Conservation (phyloP, 92 coral and sea anemone species). For the Zoanthus sansibaricus region DNA sequence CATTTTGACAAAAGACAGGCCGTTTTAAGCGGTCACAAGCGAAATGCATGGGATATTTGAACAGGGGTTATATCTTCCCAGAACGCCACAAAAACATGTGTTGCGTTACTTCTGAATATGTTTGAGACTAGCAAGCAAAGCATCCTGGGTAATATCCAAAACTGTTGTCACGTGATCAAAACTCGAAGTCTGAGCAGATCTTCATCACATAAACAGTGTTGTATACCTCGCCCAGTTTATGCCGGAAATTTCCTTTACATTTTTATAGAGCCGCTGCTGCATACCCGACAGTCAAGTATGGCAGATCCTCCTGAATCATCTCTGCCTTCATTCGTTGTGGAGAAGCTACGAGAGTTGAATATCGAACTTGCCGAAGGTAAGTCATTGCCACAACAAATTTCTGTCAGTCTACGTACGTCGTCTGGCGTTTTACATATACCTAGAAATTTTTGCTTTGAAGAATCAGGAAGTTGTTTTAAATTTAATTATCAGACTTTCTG, state of each 20-base stretch:
- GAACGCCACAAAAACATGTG: too few relatives aligned
- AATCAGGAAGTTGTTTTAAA: background rate
- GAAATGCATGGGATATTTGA: too few relatives aligned
- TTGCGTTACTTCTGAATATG: background rate
- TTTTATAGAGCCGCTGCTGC: slow-evolving; percentile 79
- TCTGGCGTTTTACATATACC: slow-evolving; percentile 15
- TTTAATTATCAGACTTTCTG: background rate
- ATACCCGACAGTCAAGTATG: slow-evolving; percentile 87
- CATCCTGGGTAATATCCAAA: slow-evolving; percentile 19
- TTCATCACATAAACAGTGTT: slow-evolving; percentile 38
- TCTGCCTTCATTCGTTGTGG: slow-evolving; percentile 85
- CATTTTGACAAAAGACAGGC: too few relatives aligned
- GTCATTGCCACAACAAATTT: slow-evolving; percentile 37
- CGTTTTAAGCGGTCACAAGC: too few relatives aligned
- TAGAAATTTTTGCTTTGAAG: slow-evolving; percentile 11
- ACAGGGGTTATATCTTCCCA: too few relatives aligned
- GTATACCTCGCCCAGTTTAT: slow-evolving; percentile 92
- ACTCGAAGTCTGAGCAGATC: slow-evolving; percentile 41
- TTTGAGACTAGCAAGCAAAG: slow-evolving; percentile 5
- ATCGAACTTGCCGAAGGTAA: slow-evolving; percentile 98
- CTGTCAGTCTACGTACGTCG: slow-evolving; percentile 3
- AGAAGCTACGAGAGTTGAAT: slow-evolving; percentile 92
- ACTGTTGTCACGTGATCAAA: slow-evolving; percentile 42
- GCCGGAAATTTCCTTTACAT: slow-evolving; percentile 80
- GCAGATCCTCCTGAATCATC: slow-evolving; percentile 95